Evolutionary conservation across 1,140 invertebrate genomes (phyloP).

Genomic region (Calycopis cecrops): DNA sequence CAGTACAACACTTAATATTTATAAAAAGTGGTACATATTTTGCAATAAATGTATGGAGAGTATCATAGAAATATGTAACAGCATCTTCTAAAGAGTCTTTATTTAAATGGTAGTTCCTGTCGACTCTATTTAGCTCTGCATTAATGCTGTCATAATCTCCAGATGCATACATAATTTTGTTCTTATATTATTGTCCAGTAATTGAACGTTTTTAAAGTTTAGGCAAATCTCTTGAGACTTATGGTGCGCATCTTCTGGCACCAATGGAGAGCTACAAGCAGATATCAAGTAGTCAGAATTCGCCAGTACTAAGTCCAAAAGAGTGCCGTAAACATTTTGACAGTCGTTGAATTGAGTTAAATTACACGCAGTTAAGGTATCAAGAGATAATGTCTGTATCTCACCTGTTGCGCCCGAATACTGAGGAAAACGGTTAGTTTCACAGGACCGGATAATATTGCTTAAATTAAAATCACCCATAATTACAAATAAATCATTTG

Average conservation of each 20-base stretch:
- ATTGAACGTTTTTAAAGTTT: not conserved
- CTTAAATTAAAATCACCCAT: slow-evolving; percentile 1
- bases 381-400: slow-evolving; percentile 17
- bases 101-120: no score
- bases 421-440: not conserved
- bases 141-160: not conserved
- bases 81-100: no score
- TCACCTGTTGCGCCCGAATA: not conserved
- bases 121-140: not conserved
- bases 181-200: not conserved
- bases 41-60: no score
- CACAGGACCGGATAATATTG: not conserved
- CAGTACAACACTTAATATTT: not conserved
- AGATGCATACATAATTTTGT: not conserved
- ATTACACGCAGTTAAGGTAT: slow-evolving; percentile 17
- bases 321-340: slow-evolving; percentile 9
- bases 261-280: slow-evolving; percentile 9
- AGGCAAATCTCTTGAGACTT: not conserved
- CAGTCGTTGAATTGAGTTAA: slow-evolving; percentile 14
- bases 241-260: slow-evolving; percentile 15
- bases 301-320: slow-evolving; percentile 14
- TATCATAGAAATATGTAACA: no score
- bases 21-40: no score
- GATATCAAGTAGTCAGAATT: slow-evolving; percentile 2
- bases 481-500: no score